Base-by-base conservation (phyloP, 2,888 invertebrate species). In the Tiliacea aurago region DNA sequence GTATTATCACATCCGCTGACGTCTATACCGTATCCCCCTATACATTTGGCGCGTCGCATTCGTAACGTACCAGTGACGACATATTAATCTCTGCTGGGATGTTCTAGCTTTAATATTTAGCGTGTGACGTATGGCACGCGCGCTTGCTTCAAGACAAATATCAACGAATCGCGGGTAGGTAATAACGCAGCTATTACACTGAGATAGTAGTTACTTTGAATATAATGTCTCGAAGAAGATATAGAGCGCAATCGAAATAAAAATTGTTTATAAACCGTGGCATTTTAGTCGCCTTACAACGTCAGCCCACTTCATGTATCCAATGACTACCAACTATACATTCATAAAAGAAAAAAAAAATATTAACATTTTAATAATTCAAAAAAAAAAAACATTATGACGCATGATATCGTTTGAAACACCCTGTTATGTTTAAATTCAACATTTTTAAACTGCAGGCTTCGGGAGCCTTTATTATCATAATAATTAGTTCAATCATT, bases 21-120 rank as follows among this genome's bases (percentile, higher is more conserved):
- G 75, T 80, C 78, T 66, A 28, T 82, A 43, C 70, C 85, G 84
- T 73, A 78, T 63, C 6, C 70, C 79, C 86, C 71, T 45, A 62
- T 37, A 74, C 86, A 88, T 86, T 83, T 85, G 87, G 84, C 85
- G 84, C 86, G 82, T 83, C 86, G 87, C 88, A 85, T 87, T 87
- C 87, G 87, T 88, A 90, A 90, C 90, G 89, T 90, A 88, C 90
- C 87, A 89, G 90, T 91, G 93, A 91, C 91, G 93, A 93, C 91
- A 91, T 92, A 91, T 92, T 93, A 93, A 94, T 93, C 92, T 92
- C 91, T 87, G 88, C 87, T 81, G 85, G 88, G 85, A 84, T 90
- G 82, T 80, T 80, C 86, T 76, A 86, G 89, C 86, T 89, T 92
- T 91, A 90, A 92, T 92, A 91, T 92, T 88, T 88, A 86, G 87